phyloP scores from a whole-genome alignment of 1,140 invertebrate genomes.

The Habropoda laboriosa region DNA sequence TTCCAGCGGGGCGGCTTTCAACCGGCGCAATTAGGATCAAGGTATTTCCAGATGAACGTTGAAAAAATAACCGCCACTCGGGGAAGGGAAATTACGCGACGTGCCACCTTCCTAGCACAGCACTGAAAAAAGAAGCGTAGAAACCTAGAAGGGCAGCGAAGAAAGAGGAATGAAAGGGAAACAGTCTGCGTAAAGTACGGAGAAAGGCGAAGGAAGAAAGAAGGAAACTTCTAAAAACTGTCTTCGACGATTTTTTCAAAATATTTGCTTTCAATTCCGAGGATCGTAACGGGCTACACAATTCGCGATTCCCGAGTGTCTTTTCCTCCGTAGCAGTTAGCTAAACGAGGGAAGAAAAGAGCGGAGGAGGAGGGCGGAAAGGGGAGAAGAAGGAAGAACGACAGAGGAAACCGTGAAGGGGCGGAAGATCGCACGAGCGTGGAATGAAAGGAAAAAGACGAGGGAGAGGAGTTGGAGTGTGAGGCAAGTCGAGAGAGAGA shows the following conservation, averaged over 20 bases:
- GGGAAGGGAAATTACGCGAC: not conserved
- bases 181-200: not conserved
- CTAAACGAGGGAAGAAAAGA: not conserved
- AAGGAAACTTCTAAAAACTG: no score
- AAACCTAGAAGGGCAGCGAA: no score
- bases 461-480: not conserved
- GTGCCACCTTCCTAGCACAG: no score
- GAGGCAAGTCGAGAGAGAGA: no score
- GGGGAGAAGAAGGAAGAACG: no score
- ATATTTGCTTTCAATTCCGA: constrained; percentile 37
- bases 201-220: constrained; percentile 10
- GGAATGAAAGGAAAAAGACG: not conserved
- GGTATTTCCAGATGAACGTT: not conserved
- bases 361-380: not conserved
- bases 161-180: constrained; percentile 20
- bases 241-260: constrained; percentile 11
- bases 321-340: not conserved
- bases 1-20: not conserved
- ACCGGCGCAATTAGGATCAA: constrained; percentile 1
- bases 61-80: constrained; percentile 15
- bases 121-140: no score
- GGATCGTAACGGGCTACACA: not conserved
- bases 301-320: not conserved
- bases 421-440: no score
- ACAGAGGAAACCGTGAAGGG: not conserved